Conservation (phyloP, 1,140 invertebrate genomes). For the Camponotus floridanus region DNA sequence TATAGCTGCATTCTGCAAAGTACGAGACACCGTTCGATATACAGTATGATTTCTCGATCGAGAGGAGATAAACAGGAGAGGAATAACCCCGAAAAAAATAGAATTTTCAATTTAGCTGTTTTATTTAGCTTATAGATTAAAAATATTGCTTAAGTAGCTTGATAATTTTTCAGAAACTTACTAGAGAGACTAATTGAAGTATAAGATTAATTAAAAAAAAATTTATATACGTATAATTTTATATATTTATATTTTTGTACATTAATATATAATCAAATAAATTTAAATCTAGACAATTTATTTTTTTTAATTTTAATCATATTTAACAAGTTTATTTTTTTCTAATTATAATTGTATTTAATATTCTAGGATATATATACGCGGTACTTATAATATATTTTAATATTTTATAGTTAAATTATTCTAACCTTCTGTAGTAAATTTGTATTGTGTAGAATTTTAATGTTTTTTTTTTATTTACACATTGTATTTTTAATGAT, state of each 20-base stretch:
- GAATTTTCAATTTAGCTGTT: not conserved
- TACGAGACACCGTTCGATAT: not conserved
- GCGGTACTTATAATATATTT: no score
- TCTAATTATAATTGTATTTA: not conserved
- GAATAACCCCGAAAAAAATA: slow-evolving; percentile 43
- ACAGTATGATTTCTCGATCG: not conserved
- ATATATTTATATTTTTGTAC: no score
- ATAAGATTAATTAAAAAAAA: not conserved
- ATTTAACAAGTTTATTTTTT: not conserved
- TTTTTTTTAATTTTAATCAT: not conserved
- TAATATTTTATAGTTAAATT: not conserved
- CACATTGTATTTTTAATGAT: not conserved
- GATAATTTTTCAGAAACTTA: not conserved
- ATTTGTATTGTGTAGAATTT: not conserved
- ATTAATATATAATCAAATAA: no score
- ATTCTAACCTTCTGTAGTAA: not conserved
- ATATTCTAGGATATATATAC: not conserved
- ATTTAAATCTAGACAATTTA: not conserved
- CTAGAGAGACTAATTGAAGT: not conserved
- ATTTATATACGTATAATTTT: no score
- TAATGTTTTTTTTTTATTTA: not conserved
- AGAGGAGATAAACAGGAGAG: not conserved
- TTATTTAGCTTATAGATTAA: no score
- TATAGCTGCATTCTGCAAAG: not conserved
- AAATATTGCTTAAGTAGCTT: not conserved